Conservation (phyloP, 1,140 invertebrate genomes). For the Battus philenor region DNA sequence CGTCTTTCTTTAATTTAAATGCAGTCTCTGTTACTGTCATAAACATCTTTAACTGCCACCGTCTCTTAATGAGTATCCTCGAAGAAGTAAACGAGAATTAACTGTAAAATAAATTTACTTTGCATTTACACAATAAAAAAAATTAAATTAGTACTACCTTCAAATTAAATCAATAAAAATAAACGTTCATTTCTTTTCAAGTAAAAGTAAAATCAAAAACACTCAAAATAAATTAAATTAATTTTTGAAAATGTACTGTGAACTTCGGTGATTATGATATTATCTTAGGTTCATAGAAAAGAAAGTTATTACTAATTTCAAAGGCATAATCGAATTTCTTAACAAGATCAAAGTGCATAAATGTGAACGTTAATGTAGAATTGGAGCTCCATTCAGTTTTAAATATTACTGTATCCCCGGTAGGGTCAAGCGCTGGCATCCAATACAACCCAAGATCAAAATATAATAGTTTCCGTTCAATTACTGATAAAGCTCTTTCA, state of each 20-base stretch:
- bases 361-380: slow-evolving; percentile 11
- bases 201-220: no score
- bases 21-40: slow-evolving; percentile 39
- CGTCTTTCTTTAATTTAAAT: slow-evolving; percentile 45
- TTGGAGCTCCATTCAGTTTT: no score
- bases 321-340: slow-evolving; percentile 16
- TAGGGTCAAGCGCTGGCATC: slow-evolving; percentile 40
- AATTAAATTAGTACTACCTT: no score
- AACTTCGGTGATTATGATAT: no score
- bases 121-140: no score
- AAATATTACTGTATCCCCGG: slow-evolving; percentile 34
- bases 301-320: neutral
- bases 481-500: slow-evolving; percentile 53
- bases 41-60: slow-evolving; percentile 50
- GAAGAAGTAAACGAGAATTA: slow-evolving; percentile 22
- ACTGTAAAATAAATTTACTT: no score
- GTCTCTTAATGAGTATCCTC: slow-evolving; percentile 32
- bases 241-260: no score
- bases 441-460: slow-evolving; percentile 45
- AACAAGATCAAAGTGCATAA: slow-evolving; percentile 32
- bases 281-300: no score
- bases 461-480: slow-evolving; percentile 54
- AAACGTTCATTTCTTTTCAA: no score
- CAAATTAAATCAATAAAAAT: no score
- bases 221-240: no score